Base-by-base conservation (phyloP, 2,888 invertebrate genomes). In the Cataglyphis altisquamis region DNA sequence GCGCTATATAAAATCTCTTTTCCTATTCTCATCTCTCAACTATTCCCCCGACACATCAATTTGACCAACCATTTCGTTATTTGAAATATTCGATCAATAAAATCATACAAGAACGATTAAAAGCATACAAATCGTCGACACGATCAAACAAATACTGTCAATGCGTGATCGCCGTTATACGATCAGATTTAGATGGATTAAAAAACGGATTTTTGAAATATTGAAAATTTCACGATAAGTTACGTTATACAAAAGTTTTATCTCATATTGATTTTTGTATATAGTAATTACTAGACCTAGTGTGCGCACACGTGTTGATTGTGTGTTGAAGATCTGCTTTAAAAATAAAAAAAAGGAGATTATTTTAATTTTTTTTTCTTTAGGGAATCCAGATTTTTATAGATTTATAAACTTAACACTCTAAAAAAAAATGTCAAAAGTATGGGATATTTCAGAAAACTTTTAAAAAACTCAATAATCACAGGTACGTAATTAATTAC, bases 221-320 rank as follows among this genome's bases (percentile, higher is more conserved):
- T 41, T 73, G 15, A 29, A 73, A 73, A 73, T 45, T 62, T 73
- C 29, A 45, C 29, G 60, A 39, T 72, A 72, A 72, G 8, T 63
- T 18, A n/a, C 6, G 9, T 41, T 62, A 62, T 32, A 60, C n/a
- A 21, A 73, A 73, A 73, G 15, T 62, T 73, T 15, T 41, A 29
- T 29, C 9, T n/a, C 6, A 41, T 55, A 60, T 62, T 62, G 29
- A 41, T n/a, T 45, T 45, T 57, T 72, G 25, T 62, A n/a, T 8
- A 39, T 60, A 73, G n/a, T 62, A 45, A 73, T 32, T 39, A 55
- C 21, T 21, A 70, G 25, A 66, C 15, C 18, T 67, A 57, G 57
- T n/a, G 5, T 12, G 12, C 3, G 10, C 41, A 4, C 12, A 4
- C 9, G 41, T 3, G 3, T 3, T 41, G 25, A 25, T 25, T 25